Percentiles rank a stretch among this genome's conserved stretches.
Evolutionary conservation across 2,113 vertebrate genomes (phyloP).

Genomic region (Sakesphorus luctuosus): DNA sequence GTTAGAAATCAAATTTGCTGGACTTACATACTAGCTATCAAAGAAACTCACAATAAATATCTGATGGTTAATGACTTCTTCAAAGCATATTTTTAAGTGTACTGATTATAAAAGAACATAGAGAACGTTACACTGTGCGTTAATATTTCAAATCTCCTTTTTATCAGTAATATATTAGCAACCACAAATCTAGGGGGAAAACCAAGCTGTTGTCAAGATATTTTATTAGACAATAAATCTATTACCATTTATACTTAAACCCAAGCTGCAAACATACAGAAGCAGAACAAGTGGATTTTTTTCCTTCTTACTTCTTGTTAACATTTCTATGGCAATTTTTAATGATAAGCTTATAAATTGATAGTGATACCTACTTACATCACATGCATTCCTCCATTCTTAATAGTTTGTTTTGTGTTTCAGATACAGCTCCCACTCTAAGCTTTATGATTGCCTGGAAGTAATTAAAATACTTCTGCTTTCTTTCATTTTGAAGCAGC

Average conservation of each 20-base stretch:
- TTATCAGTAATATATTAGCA: background rate
- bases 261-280: background rate
- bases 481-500: slow-evolving; percentile 49
- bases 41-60: background rate
- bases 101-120: background rate
- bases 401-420: background rate
- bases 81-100: background rate
- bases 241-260: background rate
- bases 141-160: background rate
- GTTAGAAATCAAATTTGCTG: slow-evolving; percentile 32
- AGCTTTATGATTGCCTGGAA: slow-evolving; percentile 3
- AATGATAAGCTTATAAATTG: background rate
- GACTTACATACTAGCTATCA: background rate
- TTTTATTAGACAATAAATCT: slow-evolving; percentile 19
- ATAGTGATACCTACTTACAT: background rate
- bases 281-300: background rate
- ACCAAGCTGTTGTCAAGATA: background rate
- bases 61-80: background rate
- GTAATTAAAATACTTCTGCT: slow-evolving; percentile 39
- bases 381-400: background rate
- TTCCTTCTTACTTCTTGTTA: background rate
- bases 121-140: background rate
- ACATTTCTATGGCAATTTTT: background rate
- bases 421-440: background rate
- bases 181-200: background rate